Evolutionary conservation across 2,113 vertebrate species (phyloP), one percentile per base, ranked within the genome.

Genomic region (Thamnophis sirtalis): DNA sequence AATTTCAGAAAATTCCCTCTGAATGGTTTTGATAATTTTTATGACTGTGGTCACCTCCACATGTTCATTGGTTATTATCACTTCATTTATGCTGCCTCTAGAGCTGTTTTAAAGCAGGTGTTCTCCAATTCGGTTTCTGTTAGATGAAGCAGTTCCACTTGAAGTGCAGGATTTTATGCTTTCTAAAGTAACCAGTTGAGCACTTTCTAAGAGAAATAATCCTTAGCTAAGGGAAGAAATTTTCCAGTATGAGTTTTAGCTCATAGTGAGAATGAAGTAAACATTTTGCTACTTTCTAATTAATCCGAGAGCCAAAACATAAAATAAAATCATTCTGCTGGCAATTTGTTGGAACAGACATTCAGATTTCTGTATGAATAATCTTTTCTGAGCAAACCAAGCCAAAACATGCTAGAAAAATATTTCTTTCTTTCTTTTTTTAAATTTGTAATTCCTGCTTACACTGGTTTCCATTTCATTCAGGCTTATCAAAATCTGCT

Each of bases 91-190:
- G 7, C 28, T 84, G 48, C 73, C 53, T 55, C 80, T 88, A 54
- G 50, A 90, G 87, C 3, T 88, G 19, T 48, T 26, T 93, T 85
- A 89, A 90, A 93, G 1, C 1, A 11, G 63, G n/a, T 84, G 63
- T 26, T 92, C 9, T 68, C 55, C 21, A 50, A 94, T 90, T 92
- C 90, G 63, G 88, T 90, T 93, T 93, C 80, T 92, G 5, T 58
- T 94, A 28, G 56, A 93, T 68, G 89, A 93, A 91, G 92, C 55
- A 26, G 93, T 92, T 93, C 43, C 53, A 87, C 49, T 21, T 51
- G 10, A 63, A 58, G 9, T 60, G 21, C 9, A 68, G 22, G 56
- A 49, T 63, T n/a, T 50, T 55, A 48, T 26, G 10, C 54, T 86
- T 33, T 60, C 17, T 49, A 55, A 90, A 84, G 4, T 55, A 84